Percentiles rank a stretch among this genome's conserved stretches.
Conservation (phyloP, 2,113 vertebrate genomes). For the Vimba vimba region DNA sequence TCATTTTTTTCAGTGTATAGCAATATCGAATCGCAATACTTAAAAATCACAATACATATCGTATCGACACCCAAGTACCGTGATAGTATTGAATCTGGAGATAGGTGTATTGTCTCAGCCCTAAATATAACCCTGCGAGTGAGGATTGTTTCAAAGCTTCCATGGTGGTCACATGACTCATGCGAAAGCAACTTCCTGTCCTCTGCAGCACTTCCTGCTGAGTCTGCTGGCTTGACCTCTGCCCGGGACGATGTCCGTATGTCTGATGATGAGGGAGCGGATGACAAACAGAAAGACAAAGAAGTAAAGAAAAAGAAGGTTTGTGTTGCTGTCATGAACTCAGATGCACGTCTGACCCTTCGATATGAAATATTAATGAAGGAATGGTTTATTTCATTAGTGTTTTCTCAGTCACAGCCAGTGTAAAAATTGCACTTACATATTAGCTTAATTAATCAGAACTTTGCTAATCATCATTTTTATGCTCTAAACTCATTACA, state of each 20-base stretch:
- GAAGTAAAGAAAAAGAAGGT: background rate
- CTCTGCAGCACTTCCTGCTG: slow-evolving; percentile 3
- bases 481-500: background rate
- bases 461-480: background rate
- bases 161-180: background rate
- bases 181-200: background rate
- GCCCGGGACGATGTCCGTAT: background rate
- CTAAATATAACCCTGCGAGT: background rate
- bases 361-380: background rate
- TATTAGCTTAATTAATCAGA: background rate
- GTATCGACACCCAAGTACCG: too few relatives aligned
- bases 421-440: background rate
- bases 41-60: too few relatives aligned
- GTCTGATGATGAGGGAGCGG: background rate
- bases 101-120: too few relatives aligned
- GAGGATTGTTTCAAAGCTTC: background rate
- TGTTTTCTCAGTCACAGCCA: background rate
- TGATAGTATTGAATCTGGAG: too few relatives aligned
- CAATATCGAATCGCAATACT: too few relatives aligned
- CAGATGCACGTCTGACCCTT: background rate
- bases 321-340: background rate
- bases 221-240: background rate
- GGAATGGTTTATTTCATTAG: background rate
- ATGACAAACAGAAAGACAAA: background rate
- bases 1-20: too few relatives aligned